These are phyloP conservation scores for Drosophila suboccidentalis DNA, from an alignment of 2,888 invertebrate genomes.

Conservation along the genomic window DNA sequence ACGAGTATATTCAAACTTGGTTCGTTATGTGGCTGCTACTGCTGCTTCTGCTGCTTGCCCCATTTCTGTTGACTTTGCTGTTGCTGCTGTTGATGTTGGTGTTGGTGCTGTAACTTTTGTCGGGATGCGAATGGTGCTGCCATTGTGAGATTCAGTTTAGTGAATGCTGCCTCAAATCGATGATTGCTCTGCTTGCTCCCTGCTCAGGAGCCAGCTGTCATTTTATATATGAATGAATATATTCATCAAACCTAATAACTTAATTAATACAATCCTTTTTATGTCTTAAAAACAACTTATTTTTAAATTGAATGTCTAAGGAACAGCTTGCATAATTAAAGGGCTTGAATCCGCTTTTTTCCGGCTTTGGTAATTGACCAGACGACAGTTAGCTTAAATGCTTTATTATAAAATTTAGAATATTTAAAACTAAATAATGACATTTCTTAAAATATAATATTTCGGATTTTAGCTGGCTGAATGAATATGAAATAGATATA, in stretches of 20 bases:
- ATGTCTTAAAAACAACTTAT: background rate
- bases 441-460: too few species aligned
- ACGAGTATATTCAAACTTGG: slow-evolving; percentile 82
- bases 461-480: too few species aligned
- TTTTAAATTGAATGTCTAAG: too few species aligned
- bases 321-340: background rate
- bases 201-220: slow-evolving; percentile 46
- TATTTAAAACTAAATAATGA: too few species aligned
- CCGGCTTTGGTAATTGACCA: too few species aligned
- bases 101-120: slow-evolving; percentile 21
- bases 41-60: slow-evolving; percentile 12
- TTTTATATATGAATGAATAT: slow-evolving; percentile 32
- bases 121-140: slow-evolving; percentile 39
- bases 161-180: slow-evolving; percentile 41
- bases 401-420: too few species aligned
- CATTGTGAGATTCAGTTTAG: slow-evolving; percentile 23
- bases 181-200: slow-evolving; percentile 32
- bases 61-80: slow-evolving; percentile 5
- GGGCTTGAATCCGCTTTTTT: too few species aligned
- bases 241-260: slow-evolving; percentile 33
- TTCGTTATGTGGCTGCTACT: slow-evolving; percentile 67
- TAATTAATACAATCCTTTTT: slow-evolving; percentile 2
- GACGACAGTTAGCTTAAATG: too few species aligned
- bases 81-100: slow-evolving; percentile 12
- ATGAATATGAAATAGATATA: too few species aligned